These are phyloP conservation scores for Antheraea assamensis DNA, from an alignment of 2,888 invertebrate genomes.

Conservation along the genomic window DNA sequence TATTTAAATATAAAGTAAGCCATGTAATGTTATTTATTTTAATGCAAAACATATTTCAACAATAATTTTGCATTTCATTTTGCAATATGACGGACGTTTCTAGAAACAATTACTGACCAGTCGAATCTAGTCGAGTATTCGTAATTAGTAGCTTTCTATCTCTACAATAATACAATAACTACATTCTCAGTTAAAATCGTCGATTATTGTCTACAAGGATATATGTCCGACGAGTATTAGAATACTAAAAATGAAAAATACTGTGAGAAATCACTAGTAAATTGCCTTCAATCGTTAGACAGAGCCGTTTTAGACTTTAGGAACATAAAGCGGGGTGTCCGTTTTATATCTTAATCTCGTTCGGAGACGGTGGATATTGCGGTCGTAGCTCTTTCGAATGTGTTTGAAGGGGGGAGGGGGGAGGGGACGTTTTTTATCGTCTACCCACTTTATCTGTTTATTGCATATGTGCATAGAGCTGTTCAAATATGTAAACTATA, in stretches of 20 bases:
- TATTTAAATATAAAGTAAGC: too few species aligned
- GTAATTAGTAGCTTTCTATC: not conserved
- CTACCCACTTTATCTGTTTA: not conserved
- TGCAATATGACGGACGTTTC: too few species aligned
- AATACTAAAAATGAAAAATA: conserved; percentile 33
- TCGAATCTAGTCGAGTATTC: too few species aligned
- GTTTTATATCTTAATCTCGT: conserved; percentile 11
- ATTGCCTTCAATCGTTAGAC: conserved; percentile 30
- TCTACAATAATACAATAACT: not conserved
- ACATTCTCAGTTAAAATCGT: conserved; percentile 17
- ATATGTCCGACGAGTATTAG: conserved; percentile 27
- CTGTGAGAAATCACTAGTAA: conserved; percentile 28
- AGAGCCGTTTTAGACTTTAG: conserved; percentile 25
- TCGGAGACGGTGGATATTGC: not conserved
- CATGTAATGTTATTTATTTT: too few species aligned
- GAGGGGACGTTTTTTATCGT: conserved; percentile 3
- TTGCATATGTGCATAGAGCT: not conserved
- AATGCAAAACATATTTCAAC: too few species aligned
- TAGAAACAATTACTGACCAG: too few species aligned
- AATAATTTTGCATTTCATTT: too few species aligned
- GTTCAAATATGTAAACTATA: not conserved
- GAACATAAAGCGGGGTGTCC: conserved; percentile 5
- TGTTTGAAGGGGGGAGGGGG: too few species aligned
- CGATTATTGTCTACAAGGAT: conserved; percentile 31
- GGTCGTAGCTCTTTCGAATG: conserved; percentile 8